A percentile compares a stretch with the other conserved stretches of the same genome.
These are phyloP conservation scores for Polypedilum vanderplanki DNA, from an alignment of 1,140 invertebrate species.

Conservation along the genomic window DNA sequence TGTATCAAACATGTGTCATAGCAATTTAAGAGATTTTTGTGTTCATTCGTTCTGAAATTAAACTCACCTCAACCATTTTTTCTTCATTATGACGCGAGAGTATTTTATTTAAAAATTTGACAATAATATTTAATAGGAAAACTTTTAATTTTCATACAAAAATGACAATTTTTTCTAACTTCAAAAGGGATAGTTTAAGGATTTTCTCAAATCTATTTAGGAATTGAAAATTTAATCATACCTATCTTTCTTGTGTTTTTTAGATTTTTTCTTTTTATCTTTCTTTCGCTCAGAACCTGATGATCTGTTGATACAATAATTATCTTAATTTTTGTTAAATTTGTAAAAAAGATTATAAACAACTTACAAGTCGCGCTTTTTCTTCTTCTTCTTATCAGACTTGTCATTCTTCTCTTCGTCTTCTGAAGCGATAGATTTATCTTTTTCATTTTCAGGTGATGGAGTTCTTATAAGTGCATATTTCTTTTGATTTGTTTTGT, in stretches of 20 bases:
- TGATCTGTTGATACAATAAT: too few relatives aligned
- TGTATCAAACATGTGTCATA: too few relatives aligned
- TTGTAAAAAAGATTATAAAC: too few relatives aligned
- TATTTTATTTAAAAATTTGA: not conserved
- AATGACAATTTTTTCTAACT: not conserved
- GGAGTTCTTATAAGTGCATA: constrained; percentile 63
- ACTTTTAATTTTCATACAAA: not conserved
- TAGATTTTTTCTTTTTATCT: constrained; percentile 60
- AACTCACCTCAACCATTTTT: constrained; percentile 1
- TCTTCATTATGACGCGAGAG: not conserved
- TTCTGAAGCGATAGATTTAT: constrained; percentile 36
- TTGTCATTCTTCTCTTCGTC: constrained; percentile 40
- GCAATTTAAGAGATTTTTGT: too few relatives aligned
- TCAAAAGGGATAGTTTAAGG: not conserved
- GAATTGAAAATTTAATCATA: constrained; percentile 42
- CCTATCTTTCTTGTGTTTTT: constrained; percentile 62
- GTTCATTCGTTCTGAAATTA: not conserved
- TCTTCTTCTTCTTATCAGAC: constrained; percentile 31
- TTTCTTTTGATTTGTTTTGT: constrained; percentile 48
- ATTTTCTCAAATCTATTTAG: not conserved
- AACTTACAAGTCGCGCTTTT: constrained; percentile 38
- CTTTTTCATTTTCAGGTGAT: constrained; percentile 39
- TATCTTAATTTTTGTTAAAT: too few relatives aligned
- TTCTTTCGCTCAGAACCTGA: constrained; percentile 56
- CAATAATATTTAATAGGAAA: not conserved